These are phyloP conservation scores for Pelvicachromis taeniatus DNA, from an alignment of 2,113 vertebrate species.

Conservation along the genomic window DNA sequence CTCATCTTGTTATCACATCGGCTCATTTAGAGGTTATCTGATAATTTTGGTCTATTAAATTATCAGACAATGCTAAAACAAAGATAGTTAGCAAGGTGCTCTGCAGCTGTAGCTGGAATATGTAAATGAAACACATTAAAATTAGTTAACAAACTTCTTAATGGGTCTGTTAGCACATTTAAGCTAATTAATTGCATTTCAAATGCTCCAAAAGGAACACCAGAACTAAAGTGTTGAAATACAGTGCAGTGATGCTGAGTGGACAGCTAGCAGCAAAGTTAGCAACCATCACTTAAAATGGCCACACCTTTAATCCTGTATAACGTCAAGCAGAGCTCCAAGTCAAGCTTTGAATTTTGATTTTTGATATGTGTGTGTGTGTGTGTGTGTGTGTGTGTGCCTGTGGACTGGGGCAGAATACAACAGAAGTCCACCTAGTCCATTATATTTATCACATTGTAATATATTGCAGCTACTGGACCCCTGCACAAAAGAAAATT, in stretches of 20 bases:
- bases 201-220: background rate
- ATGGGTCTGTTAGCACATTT: background rate
- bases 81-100: background rate
- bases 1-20: background rate
- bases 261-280: background rate
- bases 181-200: background rate
- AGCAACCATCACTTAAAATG: background rate
- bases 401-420: background rate
- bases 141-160: background rate
- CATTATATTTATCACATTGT: background rate
- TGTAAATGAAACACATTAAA: background rate
- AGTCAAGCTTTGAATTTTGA: background rate
- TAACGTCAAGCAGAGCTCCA: background rate
- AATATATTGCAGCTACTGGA: background rate
- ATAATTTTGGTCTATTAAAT: background rate
- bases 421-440: background rate
- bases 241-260: background rate
- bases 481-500: background rate
- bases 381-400: fast-evolving
- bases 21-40: background rate
- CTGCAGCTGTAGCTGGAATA: background rate
- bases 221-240: background rate
- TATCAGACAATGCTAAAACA: background rate
- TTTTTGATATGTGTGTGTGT: background rate
- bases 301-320: background rate